These are phyloP conservation scores for Suillia variegata DNA, from an alignment of 2,888 invertebrate species.

Conservation along the genomic window DNA sequence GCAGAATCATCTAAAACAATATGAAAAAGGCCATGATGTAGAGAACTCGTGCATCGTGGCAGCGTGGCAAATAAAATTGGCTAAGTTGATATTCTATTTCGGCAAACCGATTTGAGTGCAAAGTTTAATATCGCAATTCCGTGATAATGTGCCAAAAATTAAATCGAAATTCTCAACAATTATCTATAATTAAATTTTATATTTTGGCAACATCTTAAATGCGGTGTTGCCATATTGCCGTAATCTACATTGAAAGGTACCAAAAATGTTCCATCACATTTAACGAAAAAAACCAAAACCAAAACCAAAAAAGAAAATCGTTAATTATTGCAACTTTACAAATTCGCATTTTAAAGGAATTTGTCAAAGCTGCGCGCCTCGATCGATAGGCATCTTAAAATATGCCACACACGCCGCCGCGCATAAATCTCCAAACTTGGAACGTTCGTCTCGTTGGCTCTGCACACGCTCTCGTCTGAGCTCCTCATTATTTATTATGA, in stretches of 20 bases:
- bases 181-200: slow-evolving; percentile 29
- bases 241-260: no score
- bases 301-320: slow-evolving; percentile 13
- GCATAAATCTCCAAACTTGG: slow-evolving; percentile 48
- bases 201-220: neutral
- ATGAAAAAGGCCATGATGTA: no score
- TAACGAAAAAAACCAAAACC: slow-evolving; percentile 20
- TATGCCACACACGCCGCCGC: slow-evolving; percentile 52
- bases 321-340: no score
- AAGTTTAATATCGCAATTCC: no score
- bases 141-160: neutral
- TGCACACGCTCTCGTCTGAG: neutral
- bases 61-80: no score
- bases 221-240: no score
- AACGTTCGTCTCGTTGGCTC: slow-evolving; percentile 10
- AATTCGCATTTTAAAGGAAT: slow-evolving; percentile 43
- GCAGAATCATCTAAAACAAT: neutral
- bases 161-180: slow-evolving; percentile 26
- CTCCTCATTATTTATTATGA: slow-evolving; percentile 60
- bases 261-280: no score
- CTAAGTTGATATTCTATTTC: no score
- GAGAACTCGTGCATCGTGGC: no score
- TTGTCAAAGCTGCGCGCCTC: slow-evolving; percentile 46
- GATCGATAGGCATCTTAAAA: slow-evolving; percentile 42
- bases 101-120: no score